phyloP scores from a whole-genome alignment of 2,888 invertebrate genomes.

The Rhogogaster chlorosoma region DNA sequence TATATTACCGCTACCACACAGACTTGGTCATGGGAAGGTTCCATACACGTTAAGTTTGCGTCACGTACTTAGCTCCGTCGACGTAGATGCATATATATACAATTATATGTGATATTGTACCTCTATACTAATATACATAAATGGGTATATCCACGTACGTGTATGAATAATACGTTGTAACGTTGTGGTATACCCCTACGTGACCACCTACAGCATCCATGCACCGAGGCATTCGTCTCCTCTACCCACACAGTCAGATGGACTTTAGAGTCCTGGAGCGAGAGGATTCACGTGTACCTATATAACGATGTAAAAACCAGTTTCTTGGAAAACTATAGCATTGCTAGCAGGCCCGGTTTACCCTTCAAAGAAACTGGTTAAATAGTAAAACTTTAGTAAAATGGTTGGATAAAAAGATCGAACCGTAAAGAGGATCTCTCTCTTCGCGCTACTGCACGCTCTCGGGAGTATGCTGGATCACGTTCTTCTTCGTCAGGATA shows the following conservation, averaged over 20 bases:
- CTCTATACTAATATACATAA: slow-evolving; percentile 23
- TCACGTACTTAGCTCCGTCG: slow-evolving; percentile 37
- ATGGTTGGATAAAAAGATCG: background rate
- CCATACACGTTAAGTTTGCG: slow-evolving; percentile 20
- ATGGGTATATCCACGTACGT: background rate
- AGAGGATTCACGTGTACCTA: slow-evolving; percentile 28
- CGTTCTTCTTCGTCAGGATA: background rate
- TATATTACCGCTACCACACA: slow-evolving; percentile 54
- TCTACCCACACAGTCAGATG: background rate
- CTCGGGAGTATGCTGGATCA: background rate
- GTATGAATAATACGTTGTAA: slow-evolving; percentile 19
- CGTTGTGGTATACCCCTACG: slow-evolving; percentile 28
- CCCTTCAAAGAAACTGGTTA: slow-evolving; percentile 37
- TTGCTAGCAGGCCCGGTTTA: background rate
- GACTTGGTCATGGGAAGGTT: slow-evolving; percentile 44
- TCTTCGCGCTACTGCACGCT: background rate
- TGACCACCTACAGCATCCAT: slow-evolving; percentile 45
- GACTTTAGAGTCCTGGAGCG: slow-evolving; percentile 18
- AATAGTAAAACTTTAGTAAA: slow-evolving; percentile 27
- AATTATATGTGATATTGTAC: background rate
- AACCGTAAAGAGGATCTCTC: background rate
- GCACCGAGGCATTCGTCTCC: slow-evolving; percentile 27
- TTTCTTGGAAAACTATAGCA: slow-evolving; percentile 39
- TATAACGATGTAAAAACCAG: slow-evolving; percentile 38
- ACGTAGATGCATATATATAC: slow-evolving; percentile 23